Percentiles rank a stretch among this genome's conserved stretches.
phyloP scores from a whole-genome alignment of 2,797 vertebrate species.

The Spinus olivaceus region DNA sequence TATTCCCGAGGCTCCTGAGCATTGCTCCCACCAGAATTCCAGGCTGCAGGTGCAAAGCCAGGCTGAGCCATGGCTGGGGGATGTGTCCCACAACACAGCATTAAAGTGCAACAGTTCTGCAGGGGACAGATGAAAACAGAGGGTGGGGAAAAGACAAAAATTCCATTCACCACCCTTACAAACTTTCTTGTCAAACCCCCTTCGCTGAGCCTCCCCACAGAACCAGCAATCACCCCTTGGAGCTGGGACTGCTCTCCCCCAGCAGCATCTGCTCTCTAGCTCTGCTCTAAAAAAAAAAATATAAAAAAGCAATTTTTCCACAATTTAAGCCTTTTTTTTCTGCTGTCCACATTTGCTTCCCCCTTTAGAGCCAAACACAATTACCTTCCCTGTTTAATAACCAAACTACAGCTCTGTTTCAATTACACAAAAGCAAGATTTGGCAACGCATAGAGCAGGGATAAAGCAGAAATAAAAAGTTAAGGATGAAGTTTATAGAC shows the following conservation, averaged over 20 bases:
- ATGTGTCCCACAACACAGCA: fast-evolving
- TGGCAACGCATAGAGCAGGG: background rate
- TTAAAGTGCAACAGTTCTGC: background rate
- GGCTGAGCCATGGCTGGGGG: fast-evolving
- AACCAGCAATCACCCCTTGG: background rate
- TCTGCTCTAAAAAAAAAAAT: background rate
- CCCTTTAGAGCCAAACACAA: background rate
- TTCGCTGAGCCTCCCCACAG: background rate
- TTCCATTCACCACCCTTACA: fast-evolving
- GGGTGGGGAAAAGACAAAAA: background rate
- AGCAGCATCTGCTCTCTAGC: background rate
- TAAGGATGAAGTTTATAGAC: slow-evolving; percentile 13
- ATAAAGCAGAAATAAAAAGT: slow-evolving; percentile 43
- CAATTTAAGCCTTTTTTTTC: background rate
- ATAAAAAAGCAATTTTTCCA: background rate
- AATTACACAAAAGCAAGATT: slow-evolving; percentile 56
- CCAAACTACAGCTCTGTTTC: slow-evolving; percentile 5
- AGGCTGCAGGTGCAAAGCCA: background rate
- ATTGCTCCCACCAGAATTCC: background rate
- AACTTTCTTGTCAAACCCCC: background rate
- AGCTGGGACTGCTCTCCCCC: background rate
- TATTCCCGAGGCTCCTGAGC: background rate
- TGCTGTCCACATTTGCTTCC: background rate
- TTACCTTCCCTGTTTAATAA: slow-evolving; percentile 23
- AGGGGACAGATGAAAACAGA: background rate